Conservation (phyloP, 2,888 invertebrate species). For the Neocrepidodera transversa region DNA sequence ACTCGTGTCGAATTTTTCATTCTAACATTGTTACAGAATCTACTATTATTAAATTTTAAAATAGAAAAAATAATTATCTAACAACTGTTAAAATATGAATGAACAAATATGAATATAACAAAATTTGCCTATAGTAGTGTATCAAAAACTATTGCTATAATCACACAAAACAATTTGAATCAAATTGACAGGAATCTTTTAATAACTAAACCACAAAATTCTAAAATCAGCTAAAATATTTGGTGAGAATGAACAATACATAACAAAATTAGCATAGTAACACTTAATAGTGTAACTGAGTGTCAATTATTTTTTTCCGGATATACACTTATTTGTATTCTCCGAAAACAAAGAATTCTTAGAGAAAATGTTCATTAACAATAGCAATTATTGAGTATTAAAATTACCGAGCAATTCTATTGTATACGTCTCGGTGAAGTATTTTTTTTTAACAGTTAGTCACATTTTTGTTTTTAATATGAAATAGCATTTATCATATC, state of each 20-base stretch:
- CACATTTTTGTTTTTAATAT: background rate
- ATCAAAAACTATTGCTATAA: too few species aligned
- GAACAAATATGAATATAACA: too few species aligned
- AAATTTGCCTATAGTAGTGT: too few species aligned
- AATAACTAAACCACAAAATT: too few species aligned
- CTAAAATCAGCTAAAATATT: too few species aligned
- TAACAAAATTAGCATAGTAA: constrained; percentile 12
- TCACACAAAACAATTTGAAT: too few species aligned
- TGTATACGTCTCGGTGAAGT: constrained; percentile 18
- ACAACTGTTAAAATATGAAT: too few species aligned
- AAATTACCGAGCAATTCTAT: constrained; percentile 23
- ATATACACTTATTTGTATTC: constrained; percentile 15
- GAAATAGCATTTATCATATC: background rate
- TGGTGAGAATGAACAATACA: background rate
- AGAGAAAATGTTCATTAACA: constrained; percentile 7
- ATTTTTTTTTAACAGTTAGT: background rate
- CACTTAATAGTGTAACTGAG: constrained; percentile 1
- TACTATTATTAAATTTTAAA: too few species aligned
- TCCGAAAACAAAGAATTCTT: constrained; percentile 20
- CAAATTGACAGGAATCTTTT: too few species aligned
- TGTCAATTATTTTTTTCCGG: constrained; percentile 23
- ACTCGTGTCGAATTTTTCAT: too few species aligned
- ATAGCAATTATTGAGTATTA: constrained; percentile 15
- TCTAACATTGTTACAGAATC: too few species aligned
- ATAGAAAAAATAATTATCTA: too few species aligned